phyloP scores from a whole-genome alignment of 2,888 invertebrate genomes.

The Podabrus alpinus region DNA sequence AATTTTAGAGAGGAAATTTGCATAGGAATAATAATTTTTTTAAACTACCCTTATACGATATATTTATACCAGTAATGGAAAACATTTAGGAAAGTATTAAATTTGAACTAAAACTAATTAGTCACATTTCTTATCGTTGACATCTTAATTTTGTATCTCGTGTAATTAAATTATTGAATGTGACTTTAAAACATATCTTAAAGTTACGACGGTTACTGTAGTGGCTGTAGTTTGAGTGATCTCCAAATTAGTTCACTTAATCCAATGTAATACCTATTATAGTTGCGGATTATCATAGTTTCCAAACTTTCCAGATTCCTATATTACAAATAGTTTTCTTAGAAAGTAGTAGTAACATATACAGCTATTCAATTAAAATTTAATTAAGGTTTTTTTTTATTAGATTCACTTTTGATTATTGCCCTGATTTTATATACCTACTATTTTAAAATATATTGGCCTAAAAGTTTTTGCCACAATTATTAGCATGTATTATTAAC shows the following conservation, averaged over 20 bases:
- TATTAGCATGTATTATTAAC: background rate
- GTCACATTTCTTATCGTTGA: background rate
- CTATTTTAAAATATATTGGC: background rate
- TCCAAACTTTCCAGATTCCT: constrained; percentile 10
- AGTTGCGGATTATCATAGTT: constrained; percentile 10
- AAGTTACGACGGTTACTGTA: background rate
- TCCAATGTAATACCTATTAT: constrained; percentile 15
- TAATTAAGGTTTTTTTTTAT: background rate
- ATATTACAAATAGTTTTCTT: constrained; percentile 4
- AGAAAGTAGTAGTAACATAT: background rate
- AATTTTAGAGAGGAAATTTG: too few relatives aligned
- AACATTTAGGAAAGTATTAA: background rate
- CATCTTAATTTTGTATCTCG: background rate
- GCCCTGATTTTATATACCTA: background rate
- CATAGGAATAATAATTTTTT: too few relatives aligned
- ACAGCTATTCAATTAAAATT: background rate
- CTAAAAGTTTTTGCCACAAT: background rate
- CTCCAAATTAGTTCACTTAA: constrained; percentile 12
- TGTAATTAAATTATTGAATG: background rate
- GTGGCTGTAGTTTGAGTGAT: constrained; percentile 10
- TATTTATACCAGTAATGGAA: background rate
- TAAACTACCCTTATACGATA: too few relatives aligned
- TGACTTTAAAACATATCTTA: background rate
- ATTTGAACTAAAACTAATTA: background rate
- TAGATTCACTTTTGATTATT: background rate